phyloP scores from a whole-genome alignment of 2,113 vertebrate species.

The Hipposideros armiger region DNA sequence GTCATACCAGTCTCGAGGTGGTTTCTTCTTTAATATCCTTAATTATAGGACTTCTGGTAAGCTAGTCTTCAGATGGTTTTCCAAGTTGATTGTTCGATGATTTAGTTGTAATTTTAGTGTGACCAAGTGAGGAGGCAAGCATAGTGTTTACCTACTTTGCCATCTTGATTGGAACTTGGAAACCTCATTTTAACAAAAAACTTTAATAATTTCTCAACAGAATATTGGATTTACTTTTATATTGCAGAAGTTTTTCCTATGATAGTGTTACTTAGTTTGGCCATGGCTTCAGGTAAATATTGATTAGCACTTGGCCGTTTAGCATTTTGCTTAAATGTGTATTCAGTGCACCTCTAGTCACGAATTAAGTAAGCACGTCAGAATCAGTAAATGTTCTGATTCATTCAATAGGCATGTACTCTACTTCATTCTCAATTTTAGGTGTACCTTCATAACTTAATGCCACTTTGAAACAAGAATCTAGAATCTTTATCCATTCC shows the following conservation, averaged over 20 bases:
- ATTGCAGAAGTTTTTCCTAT: not conserved
- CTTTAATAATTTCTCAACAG: not conserved
- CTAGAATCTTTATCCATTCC: not conserved
- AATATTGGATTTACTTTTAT: slow-evolving; percentile 22
- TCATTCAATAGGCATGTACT: not conserved
- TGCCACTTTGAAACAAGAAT: slow-evolving; percentile 41
- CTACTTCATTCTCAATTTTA: slow-evolving; percentile 4
- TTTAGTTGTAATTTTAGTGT: too few relatives aligned
- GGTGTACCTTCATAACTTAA: slow-evolving; percentile 5
- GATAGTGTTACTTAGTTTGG: not conserved
- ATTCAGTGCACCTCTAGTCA: not conserved
- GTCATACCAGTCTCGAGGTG: too few relatives aligned
- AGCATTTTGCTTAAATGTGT: slow-evolving; percentile 21
- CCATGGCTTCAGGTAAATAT: slow-evolving; percentile 35
- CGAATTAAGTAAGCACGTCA: not conserved
- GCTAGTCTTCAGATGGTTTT: too few relatives aligned
- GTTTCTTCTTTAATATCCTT: too few relatives aligned
- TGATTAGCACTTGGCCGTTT: slow-evolving; percentile 25
- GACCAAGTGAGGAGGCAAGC: too few relatives aligned
- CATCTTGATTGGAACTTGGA: too few relatives aligned
- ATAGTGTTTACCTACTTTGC: too few relatives aligned
- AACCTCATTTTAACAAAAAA: not conserved
- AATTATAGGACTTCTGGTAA: too few relatives aligned
- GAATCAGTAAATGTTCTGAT: slow-evolving; percentile 1
- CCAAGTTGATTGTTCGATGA: too few relatives aligned